Base-by-base conservation (phyloP, 2,113 vertebrate species). In the Gavia stellata region DNA sequence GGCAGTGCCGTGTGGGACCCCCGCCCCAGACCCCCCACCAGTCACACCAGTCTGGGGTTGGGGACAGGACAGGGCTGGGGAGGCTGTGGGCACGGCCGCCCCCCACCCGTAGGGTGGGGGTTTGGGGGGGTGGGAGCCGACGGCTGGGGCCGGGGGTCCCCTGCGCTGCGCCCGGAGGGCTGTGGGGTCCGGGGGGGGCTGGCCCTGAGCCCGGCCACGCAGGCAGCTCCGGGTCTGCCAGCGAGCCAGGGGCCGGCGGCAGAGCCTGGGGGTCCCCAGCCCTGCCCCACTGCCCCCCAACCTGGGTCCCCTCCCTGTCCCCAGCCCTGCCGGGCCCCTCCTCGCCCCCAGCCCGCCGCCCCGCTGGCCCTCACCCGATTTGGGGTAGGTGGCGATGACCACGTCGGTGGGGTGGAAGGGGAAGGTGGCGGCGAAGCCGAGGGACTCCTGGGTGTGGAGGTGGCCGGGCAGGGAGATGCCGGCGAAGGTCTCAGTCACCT, bases 381-480 rank as follows among this genome's bases (percentile, higher is more conserved):
- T 99, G 70, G 99, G 99, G 87, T 98, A 99, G 31, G 98, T 98
- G 72, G 95, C 98, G 10, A 99, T 98, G 47, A 99, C 45, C 42
- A 98, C 97, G 36, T 99, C 99, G 1, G 92, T 97, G 89, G 98
- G 97, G 52, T 96, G 91, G 96, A 99, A 99, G 8, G 82, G 33
- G 90, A 99, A 99, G 33, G 91, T 24, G 52, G 95, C 11, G 50
- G 98, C 99, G 6, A 83, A 95, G 53, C 80, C 34, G 72, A 99
- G 96, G 9, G 98, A 98, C 38, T 98, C 97, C 87, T 98, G 94
- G 1, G 98, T 99, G 95, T 99, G 99, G 68, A 99, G 91, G 81
- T 99, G 98, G 45, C 98, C 98, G 3, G 98, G 98, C 83, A 98
- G 98, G 2, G 42, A n/a, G 90, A 99, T 97, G 44, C 97, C 97